Percentiles rank a stretch among this genome's conserved stretches.
These are phyloP conservation scores for Amphimedon queenslandica DNA, from an alignment of 37 sponge, comb jelly and placozoan genomes.

Conservation along the genomic window DNA sequence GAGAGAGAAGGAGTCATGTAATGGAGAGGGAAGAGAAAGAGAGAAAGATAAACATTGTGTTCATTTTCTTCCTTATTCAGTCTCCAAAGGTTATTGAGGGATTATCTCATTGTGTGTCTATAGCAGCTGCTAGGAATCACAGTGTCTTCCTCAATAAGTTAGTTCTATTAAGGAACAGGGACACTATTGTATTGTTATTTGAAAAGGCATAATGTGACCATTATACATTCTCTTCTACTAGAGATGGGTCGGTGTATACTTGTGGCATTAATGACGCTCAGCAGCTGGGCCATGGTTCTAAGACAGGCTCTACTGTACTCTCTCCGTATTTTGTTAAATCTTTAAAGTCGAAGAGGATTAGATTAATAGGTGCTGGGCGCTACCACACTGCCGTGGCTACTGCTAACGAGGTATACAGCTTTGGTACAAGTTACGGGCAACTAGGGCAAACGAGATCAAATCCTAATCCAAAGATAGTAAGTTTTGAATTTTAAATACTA, in stretches of 20 bases:
- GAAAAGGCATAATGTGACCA: no score
- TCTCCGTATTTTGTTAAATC: not conserved
- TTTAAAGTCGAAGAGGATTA: conserved; percentile 2
- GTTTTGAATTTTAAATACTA: not conserved
- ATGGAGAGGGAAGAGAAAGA: no score
- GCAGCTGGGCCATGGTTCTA: conserved; percentile 75
- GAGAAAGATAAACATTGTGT: no score
- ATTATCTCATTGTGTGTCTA: not conserved
- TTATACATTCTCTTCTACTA: no score
- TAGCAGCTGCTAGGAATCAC: conserved; percentile 74
- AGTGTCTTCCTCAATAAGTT: conserved; percentile 67
- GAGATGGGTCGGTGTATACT: conserved; percentile 76
- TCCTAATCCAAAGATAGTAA: no score
- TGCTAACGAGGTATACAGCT: conserved; percentile 54
- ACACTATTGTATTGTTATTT: not conserved
- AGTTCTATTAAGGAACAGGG: not conserved
- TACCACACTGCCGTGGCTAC: conserved; percentile 86
- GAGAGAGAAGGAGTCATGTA: no score
- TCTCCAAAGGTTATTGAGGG: conserved; percentile 27
- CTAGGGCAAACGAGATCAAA: no score
- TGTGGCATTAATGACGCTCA: conserved; percentile 89
- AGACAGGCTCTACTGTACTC: conserved; percentile 39
- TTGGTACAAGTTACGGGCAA: conserved; percentile 87
- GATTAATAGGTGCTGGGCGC: conserved; percentile 67
- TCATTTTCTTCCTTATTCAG: no score